Evolutionary conservation across 2,797 vertebrate species (phyloP).

Genomic region (Sciurus vulgaris): DNA sequence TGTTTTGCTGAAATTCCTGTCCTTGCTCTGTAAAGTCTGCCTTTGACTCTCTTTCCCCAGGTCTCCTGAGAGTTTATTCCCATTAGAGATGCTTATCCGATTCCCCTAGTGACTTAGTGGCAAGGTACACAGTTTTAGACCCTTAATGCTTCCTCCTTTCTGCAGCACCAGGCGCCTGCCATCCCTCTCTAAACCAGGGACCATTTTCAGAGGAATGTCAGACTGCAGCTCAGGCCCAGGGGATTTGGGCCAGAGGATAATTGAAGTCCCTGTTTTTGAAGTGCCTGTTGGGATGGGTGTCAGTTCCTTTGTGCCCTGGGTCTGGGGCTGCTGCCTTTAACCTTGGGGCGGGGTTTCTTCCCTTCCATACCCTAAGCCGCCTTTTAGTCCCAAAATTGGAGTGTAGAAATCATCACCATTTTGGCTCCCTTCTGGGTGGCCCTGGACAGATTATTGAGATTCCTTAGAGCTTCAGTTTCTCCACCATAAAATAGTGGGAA

Average conservation of each 20-base stretch:
- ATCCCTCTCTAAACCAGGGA: neutral
- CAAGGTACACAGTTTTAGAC: slow-evolving; percentile 21
- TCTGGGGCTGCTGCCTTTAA: slow-evolving; percentile 36
- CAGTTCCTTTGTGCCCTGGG: neutral
- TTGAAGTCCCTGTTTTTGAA: slow-evolving; percentile 63
- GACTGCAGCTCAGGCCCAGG: neutral
- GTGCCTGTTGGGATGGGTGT: neutral
- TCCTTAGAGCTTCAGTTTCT: neutral
- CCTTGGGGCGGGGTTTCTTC: neutral
- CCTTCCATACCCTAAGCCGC: neutral
- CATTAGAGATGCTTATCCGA: slow-evolving; percentile 57
- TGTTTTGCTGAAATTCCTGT: neutral
- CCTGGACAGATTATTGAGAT: neutral
- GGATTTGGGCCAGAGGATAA: slow-evolving; percentile 32
- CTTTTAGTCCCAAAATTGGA: neutral
- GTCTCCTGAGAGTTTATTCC: slow-evolving; percentile 43
- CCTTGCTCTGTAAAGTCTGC: neutral
- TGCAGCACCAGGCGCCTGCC: neutral
- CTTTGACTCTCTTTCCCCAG: neutral
- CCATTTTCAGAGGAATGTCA: slow-evolving; percentile 66
- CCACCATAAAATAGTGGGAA: neutral
- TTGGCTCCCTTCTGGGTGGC: slow-evolving; percentile 43
- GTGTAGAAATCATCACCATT: neutral
- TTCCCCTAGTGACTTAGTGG: neutral
- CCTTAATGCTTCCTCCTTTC: slow-evolving; percentile 34